Evolutionary conservation across 2,113 vertebrate species (phyloP), one percentile per base, ranked within the genome.

Genomic region (Tetraodon nigroviridis): DNA sequence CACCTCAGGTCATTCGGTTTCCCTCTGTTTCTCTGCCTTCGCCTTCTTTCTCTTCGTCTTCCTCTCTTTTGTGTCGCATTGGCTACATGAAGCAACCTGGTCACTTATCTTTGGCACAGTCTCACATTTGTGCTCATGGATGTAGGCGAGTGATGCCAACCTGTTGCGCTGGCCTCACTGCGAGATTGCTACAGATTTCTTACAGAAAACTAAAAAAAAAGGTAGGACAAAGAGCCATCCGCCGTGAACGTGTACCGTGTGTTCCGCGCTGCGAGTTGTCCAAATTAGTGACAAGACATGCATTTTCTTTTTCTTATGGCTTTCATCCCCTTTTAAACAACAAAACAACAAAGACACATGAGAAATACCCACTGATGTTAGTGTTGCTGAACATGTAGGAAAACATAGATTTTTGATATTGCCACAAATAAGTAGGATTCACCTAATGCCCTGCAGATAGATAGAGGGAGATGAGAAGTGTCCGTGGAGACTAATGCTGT

Each of bases 341-440:
- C 83, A 81, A 57, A 66, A 82, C 81, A 86, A 88, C 75, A 83
- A 61, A 84, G 79, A 90, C 85, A 82, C 67, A 84, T 85, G 81
- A 87, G 75, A 73, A 92, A 83, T 70, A 88, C 87, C 86, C 88
- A 90, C 72, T 75, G 84, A 86, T 86, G 84, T 86, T 86, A 91
- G 89, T 92, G 92, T 92, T 90, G 90, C 90, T 90, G 93, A 85
- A 89, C 84, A 85, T 84, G 87, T 90, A 91, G 89, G 90, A 91
- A 92, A 92, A 90, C 83, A 82, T 94, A 92, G 93, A 93, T 93
- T 93, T 93, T 93, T 91, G 94, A 97, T 99, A 98, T 98, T 99
- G 97, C 97, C 97, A 99, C 94, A 96, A 96, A 97, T 96, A 93
- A 96, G 95, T 95, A 95, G 93, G 96, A 95, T 97, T 98, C 94